These are phyloP conservation scores for Albula goreensis DNA, from an alignment of 2,113 vertebrate genomes.

Conservation along the genomic window DNA sequence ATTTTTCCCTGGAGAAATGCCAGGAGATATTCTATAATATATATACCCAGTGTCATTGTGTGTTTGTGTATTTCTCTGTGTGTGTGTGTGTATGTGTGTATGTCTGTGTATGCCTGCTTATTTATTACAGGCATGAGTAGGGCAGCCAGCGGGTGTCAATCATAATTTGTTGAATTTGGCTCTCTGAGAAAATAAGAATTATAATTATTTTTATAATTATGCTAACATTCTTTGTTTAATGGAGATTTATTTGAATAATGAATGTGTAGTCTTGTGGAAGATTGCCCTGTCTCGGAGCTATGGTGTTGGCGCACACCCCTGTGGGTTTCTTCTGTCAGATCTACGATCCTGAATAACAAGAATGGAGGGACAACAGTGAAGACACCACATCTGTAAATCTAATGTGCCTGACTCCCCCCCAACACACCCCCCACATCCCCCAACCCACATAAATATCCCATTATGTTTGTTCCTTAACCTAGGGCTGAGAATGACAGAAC, in stretches of 20 bases:
- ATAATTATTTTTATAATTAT: slow-evolving; percentile 71
- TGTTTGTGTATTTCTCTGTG: too few species aligned
- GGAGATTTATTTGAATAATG: slow-evolving; percentile 70
- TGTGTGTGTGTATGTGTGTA: neutral
- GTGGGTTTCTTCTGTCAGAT: slow-evolving; percentile 53
- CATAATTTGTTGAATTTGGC: slow-evolving; percentile 58
- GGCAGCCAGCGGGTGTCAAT: slow-evolving; percentile 50
- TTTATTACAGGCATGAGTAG: neutral
- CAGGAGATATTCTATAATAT: too few species aligned
- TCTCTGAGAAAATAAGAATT: slow-evolving; percentile 61
- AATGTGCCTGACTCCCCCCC: neutral
- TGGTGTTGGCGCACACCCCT: slow-evolving; percentile 45
- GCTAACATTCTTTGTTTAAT: slow-evolving; percentile 68
- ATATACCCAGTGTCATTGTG: too few species aligned
- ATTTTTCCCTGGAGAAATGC: too few species aligned
- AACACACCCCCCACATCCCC: neutral
- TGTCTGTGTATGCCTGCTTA: neutral
- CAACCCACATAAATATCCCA: neutral
- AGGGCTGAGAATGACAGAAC: neutral
- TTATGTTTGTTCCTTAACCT: neutral
- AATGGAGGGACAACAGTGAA: neutral
- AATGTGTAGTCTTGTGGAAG: slow-evolving; percentile 73
- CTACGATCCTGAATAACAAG: slow-evolving; percentile 43
- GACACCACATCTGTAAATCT: neutral
- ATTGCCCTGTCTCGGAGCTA: slow-evolving; percentile 58